A percentile compares a stretch with the other conserved stretches of the same genome.
phyloP scores from a whole-genome alignment of 2,113 vertebrate genomes.

The Lophius piscatorius region DNA sequence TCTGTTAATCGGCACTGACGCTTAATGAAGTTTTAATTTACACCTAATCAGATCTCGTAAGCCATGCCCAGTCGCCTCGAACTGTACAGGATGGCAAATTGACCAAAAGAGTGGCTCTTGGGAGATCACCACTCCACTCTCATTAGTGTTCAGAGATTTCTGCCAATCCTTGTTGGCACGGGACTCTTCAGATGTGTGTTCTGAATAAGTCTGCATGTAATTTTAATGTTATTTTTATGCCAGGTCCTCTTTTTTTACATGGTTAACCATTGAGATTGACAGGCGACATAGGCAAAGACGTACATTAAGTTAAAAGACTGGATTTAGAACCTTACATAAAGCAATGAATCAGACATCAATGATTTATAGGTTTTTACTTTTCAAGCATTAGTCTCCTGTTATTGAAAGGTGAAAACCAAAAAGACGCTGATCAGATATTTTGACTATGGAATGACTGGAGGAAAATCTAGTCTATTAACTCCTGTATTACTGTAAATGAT shows the following conservation, averaged over 20 bases:
- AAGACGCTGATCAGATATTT: no score
- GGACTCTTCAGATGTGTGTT: constrained; percentile 37
- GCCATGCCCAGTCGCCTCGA: constrained; percentile 76
- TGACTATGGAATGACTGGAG: no score
- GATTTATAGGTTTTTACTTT: constrained; percentile 25
- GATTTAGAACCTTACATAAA: constrained; percentile 15
- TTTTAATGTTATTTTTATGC: constrained; percentile 44
- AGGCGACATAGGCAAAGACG: constrained; percentile 3
- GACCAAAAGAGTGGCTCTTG: constrained; percentile 68
- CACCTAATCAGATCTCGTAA: constrained; percentile 83
- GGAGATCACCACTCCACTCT: constrained; percentile 74
- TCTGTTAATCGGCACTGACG: constrained; percentile 73
- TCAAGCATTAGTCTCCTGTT: no score
- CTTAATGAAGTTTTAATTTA: constrained; percentile 84
- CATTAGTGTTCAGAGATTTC: constrained; percentile 70
- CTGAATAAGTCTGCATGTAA: constrained; percentile 42
- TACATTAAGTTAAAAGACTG: constrained; percentile 3
- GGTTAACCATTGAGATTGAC: constrained; percentile 46
- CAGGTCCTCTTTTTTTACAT: constrained; percentile 44
- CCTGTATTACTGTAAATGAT: no score
- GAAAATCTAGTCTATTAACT: no score
- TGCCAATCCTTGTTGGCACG: constrained; percentile 44
- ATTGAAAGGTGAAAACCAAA: no score
- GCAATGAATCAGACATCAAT: constrained; percentile 31
- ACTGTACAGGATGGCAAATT: constrained; percentile 50